Base-by-base conservation (phyloP, 2,888 invertebrate species). In the Megaustenia siamemsis region DNA sequence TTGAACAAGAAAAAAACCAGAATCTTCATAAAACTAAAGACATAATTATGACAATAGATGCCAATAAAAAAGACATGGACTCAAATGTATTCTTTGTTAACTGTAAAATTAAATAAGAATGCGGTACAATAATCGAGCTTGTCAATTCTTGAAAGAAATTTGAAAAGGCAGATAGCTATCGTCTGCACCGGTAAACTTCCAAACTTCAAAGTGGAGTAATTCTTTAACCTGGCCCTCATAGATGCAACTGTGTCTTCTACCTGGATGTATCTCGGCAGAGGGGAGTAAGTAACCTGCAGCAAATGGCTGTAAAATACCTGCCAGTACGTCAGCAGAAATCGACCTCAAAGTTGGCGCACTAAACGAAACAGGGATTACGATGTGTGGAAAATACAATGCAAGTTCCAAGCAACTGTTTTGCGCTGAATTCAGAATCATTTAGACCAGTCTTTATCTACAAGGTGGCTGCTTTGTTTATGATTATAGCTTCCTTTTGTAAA, bases 361-460 rank as follows among this genome's bases (percentile, higher is more conserved):
- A 66, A 71, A 71, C 28, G 43, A 71, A 71, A 8, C 28, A 28
- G 28, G 56, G 71, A 43, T 71, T 71, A 71, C 71, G 43, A 71
- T 43, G 71, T 45, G 71, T 71, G 71, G 66, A 43, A n/a, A 71
- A 71, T 71, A n/a, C 71, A 71, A 69, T 40, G 40, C 69, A 6
- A n/a, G 43, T 24, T n/a, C 40, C 4, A 4, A 40, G 24, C 69
- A 69, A 69, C 38, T 4, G 21, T 40, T 69, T 24, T 40, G 40
- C 21, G 21, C 24, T 38, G 69, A n/a, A 60, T 60, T 60, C 8
- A 1, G 63, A 40, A 71, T 43, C 71, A 28, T 43, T 40, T 45
- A 12, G 28, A 71, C 43, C 45, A n/a, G 15, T 18, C n/a, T 32
- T 43, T 71, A 69, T n/a, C 71, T 24, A 24, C n/a, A n/a, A 10